Evolutionary conservation across 1,140 invertebrate species (phyloP).

Genomic region (Conus ventricosus): DNA sequence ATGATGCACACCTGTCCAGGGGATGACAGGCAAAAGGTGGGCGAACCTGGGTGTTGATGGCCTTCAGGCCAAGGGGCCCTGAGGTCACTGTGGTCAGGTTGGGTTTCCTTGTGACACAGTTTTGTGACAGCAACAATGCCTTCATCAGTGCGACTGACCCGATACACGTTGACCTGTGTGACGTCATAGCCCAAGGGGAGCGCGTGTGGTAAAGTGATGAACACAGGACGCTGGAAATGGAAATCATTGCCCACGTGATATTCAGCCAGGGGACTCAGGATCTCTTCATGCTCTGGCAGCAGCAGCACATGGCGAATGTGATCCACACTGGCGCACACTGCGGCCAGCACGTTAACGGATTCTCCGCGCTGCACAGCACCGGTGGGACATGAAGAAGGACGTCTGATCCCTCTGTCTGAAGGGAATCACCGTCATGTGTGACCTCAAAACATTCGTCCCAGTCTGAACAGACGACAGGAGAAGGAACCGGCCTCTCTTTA

Average conservation of each 20-base stretch:
- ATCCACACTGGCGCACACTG: not conserved
- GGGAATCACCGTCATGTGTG: not conserved
- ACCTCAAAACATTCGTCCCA: not conserved
- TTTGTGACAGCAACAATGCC: not conserved
- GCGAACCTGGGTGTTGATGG: not conserved
- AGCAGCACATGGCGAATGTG: not conserved
- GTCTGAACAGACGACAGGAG: not conserved
- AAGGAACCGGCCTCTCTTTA: not conserved
- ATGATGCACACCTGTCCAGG: not conserved
- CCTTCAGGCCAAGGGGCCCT: too few species aligned
- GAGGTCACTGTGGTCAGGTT: not conserved
- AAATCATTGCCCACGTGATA: not conserved
- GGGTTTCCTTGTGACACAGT: not conserved
- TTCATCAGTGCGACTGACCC: not conserved
- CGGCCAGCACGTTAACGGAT: not conserved
- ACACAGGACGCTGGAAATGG: not conserved
- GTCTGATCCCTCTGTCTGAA: not conserved
- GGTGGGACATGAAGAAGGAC: constrained; percentile 1
- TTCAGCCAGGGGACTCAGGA: constrained; percentile 5
- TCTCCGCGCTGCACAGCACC: not conserved
- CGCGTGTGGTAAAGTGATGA: not conserved
- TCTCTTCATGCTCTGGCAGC: not conserved
- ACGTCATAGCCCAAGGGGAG: not conserved
- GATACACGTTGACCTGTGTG: not conserved
- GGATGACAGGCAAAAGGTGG: not conserved